Evolutionary conservation across 1,140 invertebrate genomes (phyloP), one percentile per base, ranked within the genome.

Genomic region (Popillia japonica): DNA sequence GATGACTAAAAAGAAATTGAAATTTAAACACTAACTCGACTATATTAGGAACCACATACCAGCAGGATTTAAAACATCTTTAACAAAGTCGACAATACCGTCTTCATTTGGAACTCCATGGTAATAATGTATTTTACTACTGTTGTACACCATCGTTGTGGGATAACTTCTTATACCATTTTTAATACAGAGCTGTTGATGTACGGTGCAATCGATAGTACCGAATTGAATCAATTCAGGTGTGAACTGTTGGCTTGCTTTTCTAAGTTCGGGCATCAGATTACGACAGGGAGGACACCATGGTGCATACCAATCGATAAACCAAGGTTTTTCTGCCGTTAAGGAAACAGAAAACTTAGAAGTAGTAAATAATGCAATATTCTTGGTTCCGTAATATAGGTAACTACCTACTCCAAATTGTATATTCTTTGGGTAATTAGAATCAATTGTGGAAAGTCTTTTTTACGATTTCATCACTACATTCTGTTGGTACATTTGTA

Each of bases 231-330:
- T 82, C 17, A 84, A 79, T n/a, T 87, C 86, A 7, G 87, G 82
- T 40, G 86, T 82, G 77, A 91, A 90, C 80, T 87, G 83, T 78
- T 88, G 88, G 55, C 92, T 92, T 4, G 93, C 91, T 86, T 92
- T 93, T 9, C 94, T 87, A 68, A 95, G 88, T 87, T 94, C 93
- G 44, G 93, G 92, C 11, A 95, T 86, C 75, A 95, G 87, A 77
- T 89, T 88, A 86, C 94, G 90, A 84, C 94, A 96, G 0, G 94
- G 94, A n/a, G 94, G 94, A 87, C 94, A 96, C 93, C 94, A 94
- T 81, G 94, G 94, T 4, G 94, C 92, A 87, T 93, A 95, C 89
- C 94, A 95, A 83, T 95, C 94, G 34, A 96, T 89, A 83, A 95
- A 91, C 93, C 92, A 94, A 1, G 89, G 86, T 74, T 68, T 72